Conservation (phyloP, 2,113 vertebrate genomes). For the Pterocles gutturalis region DNA sequence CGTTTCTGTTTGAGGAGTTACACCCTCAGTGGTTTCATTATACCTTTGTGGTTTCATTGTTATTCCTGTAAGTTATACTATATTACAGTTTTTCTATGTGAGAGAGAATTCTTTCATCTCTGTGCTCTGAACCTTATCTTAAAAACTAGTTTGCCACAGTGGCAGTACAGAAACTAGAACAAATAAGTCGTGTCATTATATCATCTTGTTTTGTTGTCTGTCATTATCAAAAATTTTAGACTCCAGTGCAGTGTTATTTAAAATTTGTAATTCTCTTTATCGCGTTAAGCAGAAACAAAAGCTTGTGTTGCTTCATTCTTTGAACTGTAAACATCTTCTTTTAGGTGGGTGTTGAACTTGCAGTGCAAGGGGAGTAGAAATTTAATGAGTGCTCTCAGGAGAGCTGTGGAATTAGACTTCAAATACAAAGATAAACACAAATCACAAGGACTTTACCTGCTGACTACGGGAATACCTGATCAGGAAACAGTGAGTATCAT, state of each 20-base stretch:
- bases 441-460: conserved; percentile 82
- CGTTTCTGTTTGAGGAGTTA: neutral
- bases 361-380: conserved; percentile 81
- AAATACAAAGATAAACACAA: conserved; percentile 69
- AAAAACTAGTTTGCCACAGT: neutral
- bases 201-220: neutral
- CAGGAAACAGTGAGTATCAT: conserved; percentile 79
- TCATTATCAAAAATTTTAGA: neutral
- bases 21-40: neutral
- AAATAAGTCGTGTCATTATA: neutral
- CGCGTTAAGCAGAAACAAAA: neutral
- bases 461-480: conserved; percentile 85
- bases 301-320: neutral
- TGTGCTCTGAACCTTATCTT: neutral
- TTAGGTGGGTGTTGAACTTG: conserved; percentile 81
- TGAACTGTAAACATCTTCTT: neutral
- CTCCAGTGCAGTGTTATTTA: neutral
- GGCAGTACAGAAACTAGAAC: neutral
- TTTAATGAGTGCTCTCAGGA: conserved; percentile 77
- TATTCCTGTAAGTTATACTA: neutral
- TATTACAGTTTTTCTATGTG: neutral
- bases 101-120: neutral
- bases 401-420: conserved; percentile 77
- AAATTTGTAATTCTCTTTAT: neutral
- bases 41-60: neutral